Conservation (phyloP, 2,888 invertebrate genomes). For the Alloscopus bannaensis region DNA sequence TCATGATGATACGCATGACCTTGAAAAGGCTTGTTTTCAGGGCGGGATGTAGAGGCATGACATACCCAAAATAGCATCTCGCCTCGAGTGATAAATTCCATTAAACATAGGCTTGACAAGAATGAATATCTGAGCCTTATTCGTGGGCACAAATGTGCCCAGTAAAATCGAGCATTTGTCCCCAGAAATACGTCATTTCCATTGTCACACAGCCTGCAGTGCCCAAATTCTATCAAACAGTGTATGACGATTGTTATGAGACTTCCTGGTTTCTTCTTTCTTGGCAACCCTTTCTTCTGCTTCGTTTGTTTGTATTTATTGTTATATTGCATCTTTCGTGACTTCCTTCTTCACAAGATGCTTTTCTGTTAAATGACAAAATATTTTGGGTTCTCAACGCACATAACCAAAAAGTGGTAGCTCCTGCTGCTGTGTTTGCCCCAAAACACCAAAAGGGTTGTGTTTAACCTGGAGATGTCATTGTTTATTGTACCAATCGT, state of each 20-base stretch:
- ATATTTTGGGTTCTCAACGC: background rate
- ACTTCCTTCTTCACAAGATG: conserved; percentile 36
- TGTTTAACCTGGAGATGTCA: conserved; percentile 7
- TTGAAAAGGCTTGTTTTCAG: conserved; percentile 40
- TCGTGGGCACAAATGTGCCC: no score
- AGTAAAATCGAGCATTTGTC: no score
- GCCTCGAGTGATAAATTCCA: no score
- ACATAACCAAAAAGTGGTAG: no score
- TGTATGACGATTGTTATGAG: no score
- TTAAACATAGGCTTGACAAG: no score
- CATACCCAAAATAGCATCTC: no score
- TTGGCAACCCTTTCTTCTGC: conserved; percentile 39
- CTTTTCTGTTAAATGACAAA: background rate
- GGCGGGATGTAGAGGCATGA: conserved; percentile 33
- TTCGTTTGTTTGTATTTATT: conserved; percentile 48
- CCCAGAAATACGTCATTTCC: no score
- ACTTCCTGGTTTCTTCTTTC: conserved; percentile 38
- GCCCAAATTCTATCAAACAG: no score
- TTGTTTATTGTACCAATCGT: conserved; percentile 39
- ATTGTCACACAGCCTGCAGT: no score
- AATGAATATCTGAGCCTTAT: no score
- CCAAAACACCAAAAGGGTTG: background rate
- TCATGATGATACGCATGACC: conserved; percentile 45
- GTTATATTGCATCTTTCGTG: conserved; percentile 38
- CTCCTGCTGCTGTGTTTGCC: background rate